Base-by-base conservation (phyloP, 2,888 invertebrate species). In the Limnephilus auricula region DNA sequence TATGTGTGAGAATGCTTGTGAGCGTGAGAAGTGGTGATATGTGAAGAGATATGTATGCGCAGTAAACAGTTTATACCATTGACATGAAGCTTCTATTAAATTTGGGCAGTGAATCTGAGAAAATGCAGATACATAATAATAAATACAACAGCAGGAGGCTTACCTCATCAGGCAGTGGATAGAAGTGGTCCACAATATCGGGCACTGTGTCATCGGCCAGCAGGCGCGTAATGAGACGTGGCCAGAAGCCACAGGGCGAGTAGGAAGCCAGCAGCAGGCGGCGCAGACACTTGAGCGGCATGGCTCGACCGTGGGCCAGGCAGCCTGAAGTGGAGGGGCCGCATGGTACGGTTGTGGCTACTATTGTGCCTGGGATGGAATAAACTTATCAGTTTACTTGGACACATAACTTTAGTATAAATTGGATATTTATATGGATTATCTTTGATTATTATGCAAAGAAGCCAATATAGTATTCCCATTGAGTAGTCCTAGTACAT, bases 241-340 rank as follows among this genome's bases (percentile, higher is more conserved):
- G 98, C 99, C 99, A 99, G 95, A 99, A 99, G 0, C 99, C 99
- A 93, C 98, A 98, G 0, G 99, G 99, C 94, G 99, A 99, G 95
- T 99, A 99, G 0, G 99, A 99, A 97, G 99, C 98, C 15, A 99
- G 96, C 25, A 99, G 96, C 90, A 99, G 96, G 0, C 99, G 96
- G 0, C 97, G 96, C 84, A 98, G 96, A 0, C 97, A 95, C 84
- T 96, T 96, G 90, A 96, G 90, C 0, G 92, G 92, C 18, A 89
- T 84, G 18, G 92, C 12, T 1, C 92, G 90, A 4, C 92, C 92
- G 80, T 92, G 90, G 79, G 92, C 65, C n/a, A 91, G 89, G 80
- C 93, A 93, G 12, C 89, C 90, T 91, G 95, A 95, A 90, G 96
- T 96, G 92, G 94, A 85, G 12, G 93, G 93, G 2, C 93, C 93